A percentile compares a stretch with the other conserved stretches of the same genome.
phyloP scores from a whole-genome alignment of 2,888 invertebrate genomes.

The Diaperis boleti region DNA sequence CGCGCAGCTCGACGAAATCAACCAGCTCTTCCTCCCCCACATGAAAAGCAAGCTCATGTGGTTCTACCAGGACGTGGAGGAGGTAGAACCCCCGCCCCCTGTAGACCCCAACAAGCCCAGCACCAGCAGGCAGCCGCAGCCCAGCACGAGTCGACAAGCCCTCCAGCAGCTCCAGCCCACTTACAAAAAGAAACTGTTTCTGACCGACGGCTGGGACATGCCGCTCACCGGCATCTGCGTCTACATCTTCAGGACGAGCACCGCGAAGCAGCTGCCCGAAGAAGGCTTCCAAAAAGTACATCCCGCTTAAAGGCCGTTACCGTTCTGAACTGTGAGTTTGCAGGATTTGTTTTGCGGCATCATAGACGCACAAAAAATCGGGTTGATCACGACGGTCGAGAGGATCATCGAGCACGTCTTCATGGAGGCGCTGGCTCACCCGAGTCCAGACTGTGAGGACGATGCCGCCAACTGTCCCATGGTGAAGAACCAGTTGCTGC shows the following conservation, averaged over 20 bases:
- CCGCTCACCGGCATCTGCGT: constrained; percentile 86
- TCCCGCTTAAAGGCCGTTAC: not conserved
- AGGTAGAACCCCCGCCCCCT: constrained; percentile 67
- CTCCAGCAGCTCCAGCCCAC: constrained; percentile 62
- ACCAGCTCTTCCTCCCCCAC: constrained; percentile 86
- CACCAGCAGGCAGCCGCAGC: constrained; percentile 58
- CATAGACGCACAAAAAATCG: constrained; percentile 82
- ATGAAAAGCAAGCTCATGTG: constrained; percentile 88
- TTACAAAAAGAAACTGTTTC: constrained; percentile 81
- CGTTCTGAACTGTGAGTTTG: no score
- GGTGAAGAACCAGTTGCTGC: constrained; percentile 85
- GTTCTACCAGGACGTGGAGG: constrained; percentile 90
- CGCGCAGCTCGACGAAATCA: constrained; percentile 88
- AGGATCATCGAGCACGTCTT: constrained; percentile 90
- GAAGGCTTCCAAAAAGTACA: constrained; percentile 90
- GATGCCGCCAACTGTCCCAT: constrained; percentile 83
- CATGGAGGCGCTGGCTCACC: constrained; percentile 89
- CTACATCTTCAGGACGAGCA: constrained; percentile 87
- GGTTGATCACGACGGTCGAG: constrained; percentile 88
- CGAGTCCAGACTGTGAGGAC: constrained; percentile 83
- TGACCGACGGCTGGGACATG: constrained; percentile 88
- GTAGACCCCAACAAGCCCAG: constrained; percentile 58
- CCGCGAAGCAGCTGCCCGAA: constrained; percentile 87
- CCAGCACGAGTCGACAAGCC: constrained; percentile 60
- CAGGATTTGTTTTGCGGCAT: constrained; percentile 79